Percentiles rank a stretch among this genome's conserved stretches.
Conservation (phyloP, 2,888 invertebrate species). For the Standfussiana lucernea region DNA sequence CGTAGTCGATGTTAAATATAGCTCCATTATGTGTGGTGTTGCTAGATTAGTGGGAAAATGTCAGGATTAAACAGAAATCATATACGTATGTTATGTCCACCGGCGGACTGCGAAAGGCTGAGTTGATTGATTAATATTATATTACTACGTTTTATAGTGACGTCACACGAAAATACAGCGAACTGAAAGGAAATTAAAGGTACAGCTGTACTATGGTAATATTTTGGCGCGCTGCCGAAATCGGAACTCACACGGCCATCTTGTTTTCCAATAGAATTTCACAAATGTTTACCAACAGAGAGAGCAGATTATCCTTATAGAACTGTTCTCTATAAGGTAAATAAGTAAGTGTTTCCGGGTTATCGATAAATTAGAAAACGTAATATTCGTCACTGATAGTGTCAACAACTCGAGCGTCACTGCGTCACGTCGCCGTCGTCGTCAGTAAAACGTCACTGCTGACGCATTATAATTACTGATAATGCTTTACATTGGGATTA, state of each 20-base stretch:
- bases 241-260: background rate
- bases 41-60: conserved; percentile 1
- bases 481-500: conserved; percentile 17
- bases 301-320: background rate
- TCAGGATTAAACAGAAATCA: background rate
- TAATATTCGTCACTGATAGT: conserved; percentile 31
- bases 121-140: conserved; percentile 12
- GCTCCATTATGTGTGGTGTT: conserved; percentile 9
- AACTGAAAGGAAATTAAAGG: conserved; percentile 3
- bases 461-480: conserved; percentile 9
- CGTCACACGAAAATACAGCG: background rate
- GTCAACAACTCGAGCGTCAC: conserved; percentile 4
- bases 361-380: conserved; percentile 21
- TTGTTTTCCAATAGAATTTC: background rate
- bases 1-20: conserved; percentile 18
- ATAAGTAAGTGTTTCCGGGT: background rate
- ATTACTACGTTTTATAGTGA: conserved; percentile 1
- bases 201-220: background rate
- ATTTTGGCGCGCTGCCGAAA: background rate
- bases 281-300: conserved; percentile 3
- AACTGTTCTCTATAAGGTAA: conserved; percentile 6
- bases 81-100: conserved; percentile 9
- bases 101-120: conserved; percentile 8
- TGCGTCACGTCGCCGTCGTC: conserved; percentile 7
- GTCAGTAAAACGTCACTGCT: conserved; percentile 15